Conservation (phyloP, 2,888 invertebrate species). For the Mantis religiosa region DNA sequence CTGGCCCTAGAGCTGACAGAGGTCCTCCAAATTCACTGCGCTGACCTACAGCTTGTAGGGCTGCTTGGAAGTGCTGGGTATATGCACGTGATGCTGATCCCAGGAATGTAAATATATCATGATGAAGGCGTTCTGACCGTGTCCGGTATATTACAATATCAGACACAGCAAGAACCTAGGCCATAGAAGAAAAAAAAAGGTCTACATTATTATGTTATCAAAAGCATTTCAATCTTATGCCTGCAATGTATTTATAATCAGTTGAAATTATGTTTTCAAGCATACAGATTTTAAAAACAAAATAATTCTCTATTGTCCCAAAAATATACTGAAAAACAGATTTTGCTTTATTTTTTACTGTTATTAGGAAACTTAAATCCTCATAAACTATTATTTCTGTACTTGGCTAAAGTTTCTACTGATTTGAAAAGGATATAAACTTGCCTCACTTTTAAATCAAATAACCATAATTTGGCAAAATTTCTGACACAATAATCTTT, state of each 20-base stretch:
- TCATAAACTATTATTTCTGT: no score
- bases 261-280: no score
- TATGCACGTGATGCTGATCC: constrained; percentile 73
- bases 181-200: constrained; percentile 23
- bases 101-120: constrained; percentile 72
- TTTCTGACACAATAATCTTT: no score
- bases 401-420: no score
- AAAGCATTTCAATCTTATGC: neutral
- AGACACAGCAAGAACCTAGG: constrained; percentile 70
- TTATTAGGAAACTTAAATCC: no score
- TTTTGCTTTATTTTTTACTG: no score
- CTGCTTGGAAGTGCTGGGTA: constrained; percentile 64
- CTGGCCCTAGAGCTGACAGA: constrained; percentile 62
- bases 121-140: constrained; percentile 67
- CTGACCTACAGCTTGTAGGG: constrained; percentile 46
- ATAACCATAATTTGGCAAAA: no score
- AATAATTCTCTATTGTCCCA: no score
- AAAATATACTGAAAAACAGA: no score
- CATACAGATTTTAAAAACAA: no score
- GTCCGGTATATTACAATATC: constrained; percentile 76
- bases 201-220: neutral
- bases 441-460: no score
- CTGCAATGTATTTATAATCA: neutral
- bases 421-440: no score
- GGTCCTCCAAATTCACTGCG: constrained; percentile 45